These are phyloP conservation scores for Coendou prehensilis DNA, from an alignment of 2,797 vertebrate genomes.

Conservation along the genomic window DNA sequence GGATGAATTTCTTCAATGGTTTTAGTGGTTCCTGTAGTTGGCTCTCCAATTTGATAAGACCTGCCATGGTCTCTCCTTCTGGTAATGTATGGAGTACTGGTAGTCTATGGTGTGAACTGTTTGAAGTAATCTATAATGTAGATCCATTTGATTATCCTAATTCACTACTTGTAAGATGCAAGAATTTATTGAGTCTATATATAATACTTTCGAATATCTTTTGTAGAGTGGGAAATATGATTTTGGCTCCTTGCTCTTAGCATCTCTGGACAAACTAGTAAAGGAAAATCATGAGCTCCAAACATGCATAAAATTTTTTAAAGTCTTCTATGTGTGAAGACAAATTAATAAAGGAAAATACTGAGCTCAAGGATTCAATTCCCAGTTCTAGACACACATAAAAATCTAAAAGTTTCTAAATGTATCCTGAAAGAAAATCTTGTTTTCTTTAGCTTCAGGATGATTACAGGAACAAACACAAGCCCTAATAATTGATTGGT, in stretches of 20 bases:
- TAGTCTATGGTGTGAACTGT: neutral
- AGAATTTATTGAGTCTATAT: neutral
- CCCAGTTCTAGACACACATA: neutral
- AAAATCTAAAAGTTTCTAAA: neutral
- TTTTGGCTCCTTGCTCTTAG: neutral
- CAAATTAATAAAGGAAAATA: neutral
- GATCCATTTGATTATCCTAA: neutral
- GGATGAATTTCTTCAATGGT: neutral
- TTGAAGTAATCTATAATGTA: neutral
- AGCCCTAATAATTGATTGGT: neutral
- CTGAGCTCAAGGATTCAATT: neutral
- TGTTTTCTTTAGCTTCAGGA: neutral
- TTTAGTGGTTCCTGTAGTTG: neutral
- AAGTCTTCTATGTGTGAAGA: neutral
- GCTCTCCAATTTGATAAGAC: neutral
- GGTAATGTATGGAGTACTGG: neutral
- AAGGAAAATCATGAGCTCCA: neutral
- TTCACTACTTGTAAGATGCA: neutral
- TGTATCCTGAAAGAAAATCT: neutral
- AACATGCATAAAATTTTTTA: neutral
- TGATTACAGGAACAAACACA: neutral
- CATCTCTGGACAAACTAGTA: neutral
- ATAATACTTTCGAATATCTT: neutral
- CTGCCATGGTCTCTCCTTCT: neutral
- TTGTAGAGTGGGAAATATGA: neutral